Base-by-base conservation (phyloP, 2,797 vertebrate genomes). In the Sebastes paucispinis region DNA sequence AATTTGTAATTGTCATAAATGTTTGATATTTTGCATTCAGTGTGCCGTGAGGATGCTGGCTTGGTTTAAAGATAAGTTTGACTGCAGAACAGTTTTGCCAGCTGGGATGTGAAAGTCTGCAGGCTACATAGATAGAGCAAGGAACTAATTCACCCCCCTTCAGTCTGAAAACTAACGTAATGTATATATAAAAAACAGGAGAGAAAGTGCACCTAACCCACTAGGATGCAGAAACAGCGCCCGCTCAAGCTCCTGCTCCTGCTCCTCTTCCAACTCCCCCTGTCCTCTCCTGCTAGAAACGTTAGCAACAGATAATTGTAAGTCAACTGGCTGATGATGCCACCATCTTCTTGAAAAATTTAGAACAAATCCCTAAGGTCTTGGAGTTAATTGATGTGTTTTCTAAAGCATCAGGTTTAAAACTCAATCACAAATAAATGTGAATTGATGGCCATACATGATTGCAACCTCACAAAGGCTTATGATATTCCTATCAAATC, bases 51-150 rank as follows among this genome's bases (percentile, higher is more conserved):
- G 29, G 34, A 74, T 31, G 62, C 63, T 18, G 64, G 25, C 71
- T 66, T 73, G 25, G 57, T 68, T 73, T 63, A 18, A 62, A 81
- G 67, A 84, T 55, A 72, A 27, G 27, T 57, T 75, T 69, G 60
- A 77, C 65, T 75, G 66, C 55, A 59, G 50, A 73, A 59, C 18
- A 50, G 31, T 76, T 83, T 87, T 72, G 47, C 32, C 60, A 54
- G 71, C 72, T 36, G 63, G 63, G 58, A 81, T 70, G 29, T 63
- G 25, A 73, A 69, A 69, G 82, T 80, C 31, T 75, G 78, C 85
- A 83, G 81, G 62, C 71, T 76, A 43, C 71, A 79, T 60, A 68
- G 50, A 80, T 57, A 69, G 62, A 81, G 55, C 39, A 47, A 47
- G 14, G 14, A 50, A 50, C 16, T 20, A 18, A 18, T 18, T 18